These are phyloP conservation scores for Liasis olivaceus DNA, from an alignment of 2,797 vertebrate genomes.

Conservation along the genomic window DNA sequence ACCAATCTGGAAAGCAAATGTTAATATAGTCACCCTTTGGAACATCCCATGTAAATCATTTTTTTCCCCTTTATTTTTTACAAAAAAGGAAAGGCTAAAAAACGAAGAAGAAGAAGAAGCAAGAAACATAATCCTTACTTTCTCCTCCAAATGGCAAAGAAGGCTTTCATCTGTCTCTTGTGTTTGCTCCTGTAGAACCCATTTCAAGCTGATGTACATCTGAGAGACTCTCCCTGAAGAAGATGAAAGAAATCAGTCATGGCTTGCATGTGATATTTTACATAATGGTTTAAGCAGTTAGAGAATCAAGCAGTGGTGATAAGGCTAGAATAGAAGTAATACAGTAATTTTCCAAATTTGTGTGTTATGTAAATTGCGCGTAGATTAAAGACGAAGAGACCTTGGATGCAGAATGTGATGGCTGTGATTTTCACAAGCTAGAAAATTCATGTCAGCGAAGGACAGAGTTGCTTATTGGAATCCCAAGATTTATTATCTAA, in stretches of 20 bases:
- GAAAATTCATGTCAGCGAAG: neutral
- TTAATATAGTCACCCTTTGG: neutral
- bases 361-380: constrained; percentile 22
- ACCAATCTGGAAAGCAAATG: neutral
- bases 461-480: neutral
- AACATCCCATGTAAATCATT: neutral
- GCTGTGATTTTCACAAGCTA: neutral
- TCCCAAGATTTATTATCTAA: neutral
- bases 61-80: neutral
- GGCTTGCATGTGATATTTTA: constrained; percentile 4
- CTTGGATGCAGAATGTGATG: neutral
- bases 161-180: neutral
- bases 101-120: no score
- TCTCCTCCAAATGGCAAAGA: constrained; percentile 1
- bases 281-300: constrained; percentile 28
- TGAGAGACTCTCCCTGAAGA: constrained; percentile 6
- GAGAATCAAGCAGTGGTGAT: constrained; percentile 30
- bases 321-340: constrained; percentile 27
- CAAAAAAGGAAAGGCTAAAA: neutral
- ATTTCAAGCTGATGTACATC: neutral
- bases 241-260: constrained; percentile 24
- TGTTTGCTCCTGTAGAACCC: neutral
- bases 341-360: constrained; percentile 26
- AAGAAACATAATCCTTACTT: neutral
- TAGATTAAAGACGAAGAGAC: constrained; percentile 16